phyloP scores from a whole-genome alignment of 2,113 vertebrate species.

The Colaptes auratus region DNA sequence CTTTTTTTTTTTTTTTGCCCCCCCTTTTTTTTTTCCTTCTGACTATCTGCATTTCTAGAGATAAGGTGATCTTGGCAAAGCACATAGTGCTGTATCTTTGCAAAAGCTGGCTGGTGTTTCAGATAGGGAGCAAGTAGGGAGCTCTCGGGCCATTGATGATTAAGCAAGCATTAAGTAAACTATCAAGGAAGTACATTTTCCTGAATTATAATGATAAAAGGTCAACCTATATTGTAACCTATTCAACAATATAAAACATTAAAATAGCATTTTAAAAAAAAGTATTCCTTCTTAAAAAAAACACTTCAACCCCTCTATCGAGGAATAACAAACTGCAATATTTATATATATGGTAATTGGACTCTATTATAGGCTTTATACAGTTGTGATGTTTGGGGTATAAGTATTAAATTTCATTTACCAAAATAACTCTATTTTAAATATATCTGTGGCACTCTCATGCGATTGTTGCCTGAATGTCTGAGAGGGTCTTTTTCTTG shows the following conservation, averaged over 20 bases:
- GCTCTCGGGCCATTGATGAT: neutral
- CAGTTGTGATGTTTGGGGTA: neutral
- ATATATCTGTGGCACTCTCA: neutral
- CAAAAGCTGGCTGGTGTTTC: constrained; percentile 43
- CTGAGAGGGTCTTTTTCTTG: neutral
- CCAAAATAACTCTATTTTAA: neutral
- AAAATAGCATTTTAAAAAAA: neutral
- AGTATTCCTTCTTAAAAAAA: neutral
- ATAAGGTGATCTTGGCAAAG: constrained; percentile 68
- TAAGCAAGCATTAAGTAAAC: constrained; percentile 23
- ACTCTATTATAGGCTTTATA: neutral
- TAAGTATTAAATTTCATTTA: neutral
- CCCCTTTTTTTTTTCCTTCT: constrained; percentile 22
- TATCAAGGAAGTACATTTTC: constrained; percentile 49
- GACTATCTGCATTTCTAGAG: constrained; percentile 58
- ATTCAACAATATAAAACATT: neutral
- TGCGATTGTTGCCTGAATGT: neutral
- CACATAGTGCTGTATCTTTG: constrained; percentile 55
- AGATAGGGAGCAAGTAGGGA: constrained; percentile 56
- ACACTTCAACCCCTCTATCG: neutral
- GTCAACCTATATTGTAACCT: neutral
- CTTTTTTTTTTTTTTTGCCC: neutral
- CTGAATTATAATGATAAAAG: constrained; percentile 17
- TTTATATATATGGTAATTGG: neutral
- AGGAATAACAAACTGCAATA: neutral